Conservation (phyloP, 2,113 vertebrate genomes). For the Cariama cristata region DNA sequence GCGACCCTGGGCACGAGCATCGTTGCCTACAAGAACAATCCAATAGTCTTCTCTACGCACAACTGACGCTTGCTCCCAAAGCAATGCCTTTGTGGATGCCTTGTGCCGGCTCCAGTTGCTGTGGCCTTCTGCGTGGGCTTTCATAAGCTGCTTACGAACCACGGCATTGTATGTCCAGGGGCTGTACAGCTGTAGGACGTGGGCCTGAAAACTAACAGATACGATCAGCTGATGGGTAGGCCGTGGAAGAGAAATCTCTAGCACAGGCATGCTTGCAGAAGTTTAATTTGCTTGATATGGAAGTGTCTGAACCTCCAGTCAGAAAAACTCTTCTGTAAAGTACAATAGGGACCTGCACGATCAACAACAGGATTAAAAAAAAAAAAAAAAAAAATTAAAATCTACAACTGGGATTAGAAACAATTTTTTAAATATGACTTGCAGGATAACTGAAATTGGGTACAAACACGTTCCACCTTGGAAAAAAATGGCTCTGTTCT, state of each 20-base stretch:
- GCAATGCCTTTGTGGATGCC: not conserved
- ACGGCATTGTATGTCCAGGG: not conserved
- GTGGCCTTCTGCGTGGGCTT: not conserved
- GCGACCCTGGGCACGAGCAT: not conserved
- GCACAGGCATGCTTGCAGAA: rapidly evolving
- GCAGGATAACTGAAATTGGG: not conserved
- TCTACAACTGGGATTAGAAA: not conserved
- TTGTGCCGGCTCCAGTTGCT: not conserved
- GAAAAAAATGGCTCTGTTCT: not conserved
- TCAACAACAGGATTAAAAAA: not conserved
- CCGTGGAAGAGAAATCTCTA: not conserved
- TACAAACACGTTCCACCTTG: not conserved
- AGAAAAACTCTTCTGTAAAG: not conserved
- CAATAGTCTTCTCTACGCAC: not conserved
- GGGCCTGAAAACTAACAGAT: not conserved
- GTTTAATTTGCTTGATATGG: not conserved
- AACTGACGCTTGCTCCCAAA: rapidly evolving
- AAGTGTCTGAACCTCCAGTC: not conserved
- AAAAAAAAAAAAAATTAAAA: no score
- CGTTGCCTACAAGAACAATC: not conserved
- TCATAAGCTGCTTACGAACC: not conserved
- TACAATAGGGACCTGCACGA: not conserved
- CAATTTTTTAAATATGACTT: not conserved
- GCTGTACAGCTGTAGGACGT: not conserved
- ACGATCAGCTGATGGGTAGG: rapidly evolving